Evolutionary conservation across 2,888 invertebrate species (phyloP).

Genomic region (Conops quadrifasciatus): DNA sequence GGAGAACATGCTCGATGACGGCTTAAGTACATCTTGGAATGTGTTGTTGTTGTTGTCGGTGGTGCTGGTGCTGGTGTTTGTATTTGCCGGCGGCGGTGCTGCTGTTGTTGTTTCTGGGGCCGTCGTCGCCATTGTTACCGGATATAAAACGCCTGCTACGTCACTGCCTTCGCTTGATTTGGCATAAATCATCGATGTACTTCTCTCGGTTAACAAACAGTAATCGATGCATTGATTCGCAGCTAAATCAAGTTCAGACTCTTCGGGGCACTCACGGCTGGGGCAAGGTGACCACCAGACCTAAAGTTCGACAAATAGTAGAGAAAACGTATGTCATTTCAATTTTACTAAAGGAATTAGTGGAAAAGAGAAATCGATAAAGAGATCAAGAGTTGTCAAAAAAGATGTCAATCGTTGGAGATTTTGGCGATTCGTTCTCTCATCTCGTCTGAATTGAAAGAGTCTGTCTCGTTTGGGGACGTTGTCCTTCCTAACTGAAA

Average conservation of each 20-base stretch:
- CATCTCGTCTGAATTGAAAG: no score
- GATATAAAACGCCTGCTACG: neutral
- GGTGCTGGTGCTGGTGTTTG: slow-evolving; percentile 44
- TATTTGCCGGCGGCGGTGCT: slow-evolving; percentile 43
- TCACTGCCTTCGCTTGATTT: neutral
- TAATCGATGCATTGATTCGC: slow-evolving; percentile 78
- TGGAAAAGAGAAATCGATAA: no score
- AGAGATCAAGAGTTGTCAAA: no score
- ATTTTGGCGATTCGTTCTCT: no score
- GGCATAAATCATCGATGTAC: slow-evolving; percentile 33
- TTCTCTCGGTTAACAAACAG: slow-evolving; percentile 69
- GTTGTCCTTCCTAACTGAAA: no score
- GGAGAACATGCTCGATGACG: slow-evolving; percentile 63
- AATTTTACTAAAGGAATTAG: no score
- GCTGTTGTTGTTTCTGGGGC: slow-evolving; percentile 36
- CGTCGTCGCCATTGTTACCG: slow-evolving; percentile 46
- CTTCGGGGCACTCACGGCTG: slow-evolving; percentile 80
- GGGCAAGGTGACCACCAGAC: slow-evolving; percentile 88
- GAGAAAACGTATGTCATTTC: no score
- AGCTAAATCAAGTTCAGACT: slow-evolving; percentile 77
- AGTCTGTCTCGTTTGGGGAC: no score
- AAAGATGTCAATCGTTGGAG: no score
- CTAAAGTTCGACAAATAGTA: slow-evolving; percentile 62
- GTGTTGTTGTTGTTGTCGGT: slow-evolving; percentile 52
- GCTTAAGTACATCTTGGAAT: slow-evolving; percentile 64